Conservation (phyloP, 53 echinoderm and acorn worm genomes). For the Luidia sarsii region DNA sequence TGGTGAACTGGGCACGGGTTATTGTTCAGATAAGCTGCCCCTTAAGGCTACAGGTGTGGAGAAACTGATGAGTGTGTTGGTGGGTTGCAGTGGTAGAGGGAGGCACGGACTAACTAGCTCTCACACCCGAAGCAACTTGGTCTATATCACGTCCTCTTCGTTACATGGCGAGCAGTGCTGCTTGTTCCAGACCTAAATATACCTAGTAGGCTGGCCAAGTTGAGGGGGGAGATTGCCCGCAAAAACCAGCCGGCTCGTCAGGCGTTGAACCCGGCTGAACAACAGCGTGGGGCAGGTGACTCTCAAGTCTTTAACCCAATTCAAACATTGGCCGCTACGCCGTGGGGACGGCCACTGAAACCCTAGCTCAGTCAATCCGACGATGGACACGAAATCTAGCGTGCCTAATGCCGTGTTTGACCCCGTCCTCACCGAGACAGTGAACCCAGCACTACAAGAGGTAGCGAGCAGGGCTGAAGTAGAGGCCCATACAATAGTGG, state of each 20-base stretch:
- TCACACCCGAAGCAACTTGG: constrained; percentile 34
- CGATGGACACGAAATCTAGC: constrained; percentile 60
- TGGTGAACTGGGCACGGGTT: constrained; percentile 41
- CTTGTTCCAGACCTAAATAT: constrained; percentile 42
- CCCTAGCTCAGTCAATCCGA: constrained; percentile 57
- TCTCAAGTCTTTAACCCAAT: constrained; percentile 74
- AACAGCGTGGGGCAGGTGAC: constrained; percentile 60
- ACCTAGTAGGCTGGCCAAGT: constrained; percentile 46
- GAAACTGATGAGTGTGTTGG: constrained; percentile 7
- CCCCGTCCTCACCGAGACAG: constrained; percentile 40
- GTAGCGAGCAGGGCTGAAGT: constrained; percentile 14
- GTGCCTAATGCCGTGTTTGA: constrained; percentile 68
- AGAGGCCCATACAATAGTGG: constrained; percentile 52
- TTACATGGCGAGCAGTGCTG: constrained; percentile 22
- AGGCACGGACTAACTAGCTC: constrained; percentile 41
- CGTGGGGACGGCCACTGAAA: constrained; percentile 64
- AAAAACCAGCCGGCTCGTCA: constrained; percentile 48
- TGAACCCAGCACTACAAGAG: constrained; percentile 22
- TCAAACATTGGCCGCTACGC: constrained; percentile 68
- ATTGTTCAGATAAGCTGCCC: constrained; percentile 60
- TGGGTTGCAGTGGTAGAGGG: not conserved
- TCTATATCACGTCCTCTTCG: constrained; percentile 48
- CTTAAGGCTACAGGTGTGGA: constrained; percentile 55
- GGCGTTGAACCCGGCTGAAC: constrained; percentile 57
- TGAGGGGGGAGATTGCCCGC: constrained; percentile 45